Conservation (phyloP, 2,113 vertebrate genomes). For the Indicator maculatus region DNA sequence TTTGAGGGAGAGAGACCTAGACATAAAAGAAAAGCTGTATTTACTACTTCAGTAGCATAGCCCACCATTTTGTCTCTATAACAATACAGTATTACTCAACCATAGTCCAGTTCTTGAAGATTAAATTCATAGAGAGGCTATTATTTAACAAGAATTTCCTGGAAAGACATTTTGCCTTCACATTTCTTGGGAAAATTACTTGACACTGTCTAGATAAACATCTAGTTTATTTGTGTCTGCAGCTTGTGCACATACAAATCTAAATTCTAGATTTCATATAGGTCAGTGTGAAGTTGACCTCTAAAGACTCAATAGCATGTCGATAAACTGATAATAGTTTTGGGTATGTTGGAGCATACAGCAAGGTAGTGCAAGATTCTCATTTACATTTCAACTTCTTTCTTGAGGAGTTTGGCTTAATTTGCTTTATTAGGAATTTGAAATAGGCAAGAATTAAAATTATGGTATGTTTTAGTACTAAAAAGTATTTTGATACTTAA, state of each 20-base stretch:
- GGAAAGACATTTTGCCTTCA: neutral
- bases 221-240: neutral
- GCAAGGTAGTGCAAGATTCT: neutral
- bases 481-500: neutral
- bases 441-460: neutral
- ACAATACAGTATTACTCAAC: neutral
- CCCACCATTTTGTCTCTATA: neutral
- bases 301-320: neutral
- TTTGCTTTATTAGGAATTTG: neutral
- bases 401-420: neutral
- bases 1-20: neutral
- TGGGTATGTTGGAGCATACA: neutral
- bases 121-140: neutral
- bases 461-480: neutral
- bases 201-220: neutral
- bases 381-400: neutral
- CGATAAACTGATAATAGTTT: neutral
- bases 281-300: neutral
- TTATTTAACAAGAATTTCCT: slow-evolving; percentile 9
- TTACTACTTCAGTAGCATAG: neutral
- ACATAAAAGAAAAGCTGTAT: neutral
- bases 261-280: neutral
- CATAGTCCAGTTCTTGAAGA: neutral
- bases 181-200: neutral
- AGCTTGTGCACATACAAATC: neutral